Percentiles rank a stretch among this genome's conserved stretches.
Evolutionary conservation across 2,113 vertebrate genomes (phyloP).

Genomic region (Myotis yumanensis): DNA sequence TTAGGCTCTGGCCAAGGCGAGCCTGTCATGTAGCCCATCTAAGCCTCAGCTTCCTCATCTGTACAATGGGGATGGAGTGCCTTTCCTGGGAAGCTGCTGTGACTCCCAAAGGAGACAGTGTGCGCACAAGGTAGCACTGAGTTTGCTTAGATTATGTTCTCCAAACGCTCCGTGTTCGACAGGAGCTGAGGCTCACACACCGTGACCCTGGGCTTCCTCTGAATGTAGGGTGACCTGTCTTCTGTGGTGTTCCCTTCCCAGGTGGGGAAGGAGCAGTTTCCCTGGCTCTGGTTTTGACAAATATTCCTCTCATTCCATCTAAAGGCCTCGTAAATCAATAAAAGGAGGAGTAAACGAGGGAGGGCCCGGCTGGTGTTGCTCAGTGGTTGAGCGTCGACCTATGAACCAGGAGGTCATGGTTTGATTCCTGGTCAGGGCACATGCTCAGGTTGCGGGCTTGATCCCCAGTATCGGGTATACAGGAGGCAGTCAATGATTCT

Average conservation of each 20-base stretch:
- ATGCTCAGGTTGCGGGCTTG: no score
- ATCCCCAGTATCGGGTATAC: no score
- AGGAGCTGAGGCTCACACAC: not conserved
- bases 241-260: not conserved
- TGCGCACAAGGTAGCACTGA: not conserved
- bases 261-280: not conserved
- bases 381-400: no score
- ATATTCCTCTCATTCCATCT: not conserved
- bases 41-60: conserved; percentile 49
- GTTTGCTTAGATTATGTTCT: not conserved
- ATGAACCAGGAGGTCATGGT: no score
- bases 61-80: conserved; percentile 29
- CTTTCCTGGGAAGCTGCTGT: not conserved
- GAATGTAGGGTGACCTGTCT: no score
- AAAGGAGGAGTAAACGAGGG: not conserved
- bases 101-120: not conserved
- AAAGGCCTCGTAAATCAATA: not conserved
- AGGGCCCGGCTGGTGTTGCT: no score
- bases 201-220: not conserved
- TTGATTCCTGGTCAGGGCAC: no score
- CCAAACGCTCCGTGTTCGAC: not conserved
- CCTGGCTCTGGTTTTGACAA: not conserved
- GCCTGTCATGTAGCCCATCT: not conserved
- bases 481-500: no score
- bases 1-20: not conserved